Conservation (phyloP, 2,888 invertebrate genomes). For the Tiliacea aurago region DNA sequence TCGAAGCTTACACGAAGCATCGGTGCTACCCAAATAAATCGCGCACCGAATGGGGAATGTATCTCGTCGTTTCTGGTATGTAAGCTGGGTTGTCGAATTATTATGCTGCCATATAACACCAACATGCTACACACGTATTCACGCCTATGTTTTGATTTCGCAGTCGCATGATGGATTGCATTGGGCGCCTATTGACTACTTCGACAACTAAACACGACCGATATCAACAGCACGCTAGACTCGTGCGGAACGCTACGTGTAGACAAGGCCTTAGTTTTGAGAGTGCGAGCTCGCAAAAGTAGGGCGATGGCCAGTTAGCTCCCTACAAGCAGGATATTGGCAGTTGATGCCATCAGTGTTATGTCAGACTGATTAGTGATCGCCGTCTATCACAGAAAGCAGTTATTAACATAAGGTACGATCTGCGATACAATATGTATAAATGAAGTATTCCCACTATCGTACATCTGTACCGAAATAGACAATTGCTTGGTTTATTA, state of each 20-base stretch:
- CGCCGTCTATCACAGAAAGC: conserved; percentile 5
- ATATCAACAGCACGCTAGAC: not conserved
- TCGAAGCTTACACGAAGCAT: not conserved
- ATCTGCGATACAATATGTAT: not conserved
- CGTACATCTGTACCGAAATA: not conserved
- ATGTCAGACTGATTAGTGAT: conserved; percentile 31
- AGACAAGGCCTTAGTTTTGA: conserved; percentile 15
- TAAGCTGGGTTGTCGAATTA: not conserved
- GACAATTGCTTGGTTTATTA: not conserved
- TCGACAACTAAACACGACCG: not conserved
- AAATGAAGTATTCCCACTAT: not conserved
- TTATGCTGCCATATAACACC: not conserved
- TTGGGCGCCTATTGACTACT: conserved; percentile 3
- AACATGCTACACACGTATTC: conserved; percentile 4
- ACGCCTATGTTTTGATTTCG: conserved; percentile 25
- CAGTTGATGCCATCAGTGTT: conserved; percentile 43
- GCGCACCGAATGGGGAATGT: not conserved
- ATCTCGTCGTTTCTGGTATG: not conserved
- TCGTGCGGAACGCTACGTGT: conserved; percentile 12
- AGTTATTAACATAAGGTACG: not conserved
- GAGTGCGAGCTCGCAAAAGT: conserved; percentile 45
- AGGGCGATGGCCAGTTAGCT: conserved; percentile 57
- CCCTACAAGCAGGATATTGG: conserved; percentile 61
- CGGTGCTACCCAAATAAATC: not conserved
- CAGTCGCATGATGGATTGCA: conserved; percentile 24